These are phyloP conservation scores for Lasioglossum oenotherae DNA, from an alignment of 2,888 invertebrate genomes.

Conservation along the genomic window DNA sequence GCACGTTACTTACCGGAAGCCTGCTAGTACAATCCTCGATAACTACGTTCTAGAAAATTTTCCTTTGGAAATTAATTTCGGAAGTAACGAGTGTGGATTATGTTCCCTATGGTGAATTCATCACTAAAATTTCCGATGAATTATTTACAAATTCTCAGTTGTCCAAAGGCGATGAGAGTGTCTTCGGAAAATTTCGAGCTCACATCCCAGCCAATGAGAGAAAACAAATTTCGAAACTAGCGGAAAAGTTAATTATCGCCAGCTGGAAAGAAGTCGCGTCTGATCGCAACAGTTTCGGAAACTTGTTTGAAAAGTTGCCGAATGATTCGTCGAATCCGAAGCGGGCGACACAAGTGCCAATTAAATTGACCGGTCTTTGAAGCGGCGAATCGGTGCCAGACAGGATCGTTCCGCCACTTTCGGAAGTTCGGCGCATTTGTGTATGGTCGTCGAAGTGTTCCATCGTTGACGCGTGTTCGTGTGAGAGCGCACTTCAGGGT, in stretches of 20 bases:
- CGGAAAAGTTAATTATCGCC: neutral
- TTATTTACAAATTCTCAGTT: neutral
- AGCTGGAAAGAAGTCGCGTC: slow-evolving; percentile 1
- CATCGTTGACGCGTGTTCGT: slow-evolving; percentile 41
- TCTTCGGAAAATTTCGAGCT: neutral
- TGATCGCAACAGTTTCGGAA: neutral
- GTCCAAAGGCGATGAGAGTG: neutral
- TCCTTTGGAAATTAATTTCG: neutral
- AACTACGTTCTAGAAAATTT: neutral
- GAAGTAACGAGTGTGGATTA: neutral
- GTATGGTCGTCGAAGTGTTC: slow-evolving; percentile 2
- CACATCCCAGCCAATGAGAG: neutral
- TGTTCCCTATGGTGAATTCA: neutral
- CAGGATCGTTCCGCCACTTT: slow-evolving; percentile 32
- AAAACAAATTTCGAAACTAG: neutral
- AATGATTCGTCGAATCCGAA: slow-evolving; percentile 2
- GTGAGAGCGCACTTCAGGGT: slow-evolving; percentile 46
- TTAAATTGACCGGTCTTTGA: slow-evolving; percentile 11
- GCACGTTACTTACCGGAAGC: neutral
- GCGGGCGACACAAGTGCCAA: slow-evolving; percentile 3
- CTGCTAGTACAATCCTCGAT: neutral
- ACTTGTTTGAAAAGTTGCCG: slow-evolving; percentile 10
- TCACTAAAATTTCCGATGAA: neutral
- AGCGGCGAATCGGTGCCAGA: slow-evolving; percentile 15
- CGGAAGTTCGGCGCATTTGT: slow-evolving; percentile 34